These are phyloP conservation scores for Yponomeuta malinellus DNA, from an alignment of 2,888 invertebrate species.

Conservation along the genomic window DNA sequence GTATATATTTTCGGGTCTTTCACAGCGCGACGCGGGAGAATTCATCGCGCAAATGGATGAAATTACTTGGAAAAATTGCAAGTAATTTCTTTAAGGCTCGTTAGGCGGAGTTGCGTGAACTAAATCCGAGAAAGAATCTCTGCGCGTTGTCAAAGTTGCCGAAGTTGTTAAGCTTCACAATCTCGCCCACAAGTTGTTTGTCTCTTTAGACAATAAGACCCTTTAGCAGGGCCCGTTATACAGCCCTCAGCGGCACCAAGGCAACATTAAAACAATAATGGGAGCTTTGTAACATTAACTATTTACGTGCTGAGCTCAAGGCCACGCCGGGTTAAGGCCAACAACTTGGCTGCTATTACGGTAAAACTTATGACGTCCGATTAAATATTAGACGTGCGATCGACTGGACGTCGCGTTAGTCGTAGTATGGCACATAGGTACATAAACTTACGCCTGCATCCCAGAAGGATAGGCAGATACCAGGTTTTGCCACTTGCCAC, in stretches of 20 bases:
- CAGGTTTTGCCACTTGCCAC: no score
- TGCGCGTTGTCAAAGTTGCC: not conserved
- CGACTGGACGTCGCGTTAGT: no score
- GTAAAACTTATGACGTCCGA: no score
- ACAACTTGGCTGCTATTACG: not conserved
- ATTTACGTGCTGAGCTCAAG: constrained; percentile 37
- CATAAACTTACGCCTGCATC: no score
- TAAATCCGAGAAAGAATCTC: not conserved
- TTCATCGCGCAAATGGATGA: not conserved
- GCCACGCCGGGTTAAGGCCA: not conserved
- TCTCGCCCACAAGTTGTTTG: constrained; percentile 37
- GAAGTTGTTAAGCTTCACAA: constrained; percentile 17
- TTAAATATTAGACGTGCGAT: no score
- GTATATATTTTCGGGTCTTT: no score
- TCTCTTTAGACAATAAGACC: constrained; percentile 40
- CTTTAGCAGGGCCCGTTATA: constrained; percentile 22
- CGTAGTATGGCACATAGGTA: no score
- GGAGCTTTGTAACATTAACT: constrained; percentile 40
- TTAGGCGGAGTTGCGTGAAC: not conserved
- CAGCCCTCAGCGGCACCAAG: constrained; percentile 17
- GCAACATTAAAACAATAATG: constrained; percentile 38
- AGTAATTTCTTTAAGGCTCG: constrained; percentile 3
- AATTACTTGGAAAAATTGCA: constrained; percentile 1
- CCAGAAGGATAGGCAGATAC: no score
- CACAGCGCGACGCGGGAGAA: no score